Conservation (phyloP, 2,113 vertebrate genomes). For the Brachyistius frenatus region DNA sequence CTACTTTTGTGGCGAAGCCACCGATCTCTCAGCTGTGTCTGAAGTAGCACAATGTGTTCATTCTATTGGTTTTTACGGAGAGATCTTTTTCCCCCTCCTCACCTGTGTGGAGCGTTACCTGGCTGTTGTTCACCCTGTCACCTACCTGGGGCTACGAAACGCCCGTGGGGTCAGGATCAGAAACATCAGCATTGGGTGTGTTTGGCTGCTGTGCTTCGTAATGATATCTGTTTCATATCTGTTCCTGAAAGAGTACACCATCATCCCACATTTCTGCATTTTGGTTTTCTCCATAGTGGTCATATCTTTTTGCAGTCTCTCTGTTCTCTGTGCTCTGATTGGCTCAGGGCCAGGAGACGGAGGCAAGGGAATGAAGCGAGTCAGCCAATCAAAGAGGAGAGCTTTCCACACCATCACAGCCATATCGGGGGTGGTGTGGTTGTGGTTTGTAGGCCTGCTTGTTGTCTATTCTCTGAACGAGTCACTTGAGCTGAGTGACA, state of each 20-base stretch:
- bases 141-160: slow-evolving; percentile 16
- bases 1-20: rapidly evolving
- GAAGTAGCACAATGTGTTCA: rapidly evolving
- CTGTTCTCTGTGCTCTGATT: slow-evolving; percentile 20
- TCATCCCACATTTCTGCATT: rapidly evolving
- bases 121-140: slow-evolving; percentile 42
- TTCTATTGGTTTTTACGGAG: rapidly evolving
- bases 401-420: slow-evolving; percentile 28
- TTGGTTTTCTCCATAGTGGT: rapidly evolving
- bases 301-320: slow-evolving; percentile 27
- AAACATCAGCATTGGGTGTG: slow-evolving; percentile 9
- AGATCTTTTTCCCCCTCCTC: neutral
- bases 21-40: rapidly evolving
- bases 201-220: slow-evolving; percentile 9
- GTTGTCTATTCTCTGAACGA: rapidly evolving
- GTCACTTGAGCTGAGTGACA: neutral
- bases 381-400: slow-evolving; percentile 36
- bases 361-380: neutral
- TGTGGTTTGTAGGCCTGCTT: neutral
- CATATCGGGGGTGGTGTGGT: slow-evolving; percentile 11
- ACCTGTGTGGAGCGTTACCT: slow-evolving; percentile 47
- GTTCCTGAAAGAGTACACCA: neutral
- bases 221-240: rapidly evolving
- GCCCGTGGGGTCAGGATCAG: neutral
- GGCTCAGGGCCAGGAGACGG: slow-evolving; percentile 40